Base-by-base conservation (phyloP, 2,888 invertebrate genomes). In the Drosophila diplacantha region DNA sequence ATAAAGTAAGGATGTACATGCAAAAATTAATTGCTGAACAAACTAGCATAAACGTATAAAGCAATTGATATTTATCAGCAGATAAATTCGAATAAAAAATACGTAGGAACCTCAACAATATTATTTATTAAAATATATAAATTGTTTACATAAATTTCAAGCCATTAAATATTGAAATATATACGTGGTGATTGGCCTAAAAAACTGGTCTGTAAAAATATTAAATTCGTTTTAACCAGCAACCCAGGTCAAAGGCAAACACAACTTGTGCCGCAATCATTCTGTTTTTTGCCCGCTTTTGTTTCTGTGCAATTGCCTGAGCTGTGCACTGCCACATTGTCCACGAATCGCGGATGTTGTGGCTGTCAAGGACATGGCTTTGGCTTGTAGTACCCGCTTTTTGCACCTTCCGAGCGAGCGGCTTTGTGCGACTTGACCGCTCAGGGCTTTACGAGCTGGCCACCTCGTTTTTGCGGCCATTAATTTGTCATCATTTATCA, bases 401-500 rank as follows among this genome's bases (percentile, higher is more conserved):
- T 38, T 35, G 38, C 56, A 35, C 50, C 65, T 65, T 50, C 31
- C 54, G 12, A 14, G 29, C 20, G 20, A 41, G 16, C 16, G 44
- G 44, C 65, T 55, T 41, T 47, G 44, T 38, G 31, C 34, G 41
- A 54, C 35, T 59, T 62, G 57, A 58, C 71, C 60, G 46, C 46
- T 58, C 46, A 51, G 50, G 67, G 44, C 37, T 50, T 43, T 34
- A 62, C 63, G 57, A 63, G 68, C 31, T 57, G 62, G 75, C 22
- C 53, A 34, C 39, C 39, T 47, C 57, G 73, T 73, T 65, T 79
- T 69, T 65, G 69, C 57, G 73, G 52, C 74, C 74, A 76, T 79
- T 78, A 72, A 72, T 74, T 75, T 71, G 70, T 68, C 78, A 78
- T 75, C 67, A 83, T 81, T 81, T 81, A 78, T 81, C 81, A 81